Base-by-base conservation (phyloP, 2,888 invertebrate species). In the Dermolepida albohirtum region DNA sequence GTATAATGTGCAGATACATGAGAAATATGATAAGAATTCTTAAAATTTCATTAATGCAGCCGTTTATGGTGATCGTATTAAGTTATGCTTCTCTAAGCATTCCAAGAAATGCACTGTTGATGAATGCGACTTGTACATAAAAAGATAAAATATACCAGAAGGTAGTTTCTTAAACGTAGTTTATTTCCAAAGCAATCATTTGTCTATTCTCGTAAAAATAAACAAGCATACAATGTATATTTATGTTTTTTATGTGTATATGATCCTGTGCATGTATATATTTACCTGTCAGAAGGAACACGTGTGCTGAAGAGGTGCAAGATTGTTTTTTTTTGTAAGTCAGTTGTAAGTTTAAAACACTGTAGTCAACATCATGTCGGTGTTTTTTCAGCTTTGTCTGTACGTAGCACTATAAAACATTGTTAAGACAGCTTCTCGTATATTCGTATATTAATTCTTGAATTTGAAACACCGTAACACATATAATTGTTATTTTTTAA, bases 251-350 rank as follows among this genome's bases (percentile, higher is more conserved):
- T 34, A 34, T 10, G 6, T 1, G 2, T 34, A 6, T 51, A 17
- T 51, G 1, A 27, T 51, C 16, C 12, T 27, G 47, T 16, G 8
- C 10, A n/a, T 17, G 51, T 27, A 16, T 22, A 17, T 51, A 51
- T 51, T 51, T 51, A 51, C 51, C 51, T 51, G 51, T 17, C 17
- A 51, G 51, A 5, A 29, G 6, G 29, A 22, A 51, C 51, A 29
- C 29, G 22, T 51, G 12, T 29, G 11, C 16, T 49, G 49, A 17
- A 51, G n/a, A 51, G 51, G 27, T 5, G 8, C 22, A 22, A 16
- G 2, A 51, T 8, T 47, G n/a, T n/a, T n/a, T n/a, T 8, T n/a
- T 34, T 34, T 34, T 34, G 6, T 10, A 34, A 34, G 7, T 17
- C 14, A 17, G 47, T 47, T 5, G 5, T 47, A 47, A 47, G n/a